These are phyloP conservation scores for Aplochiton taeniatus DNA, from an alignment of 2,797 vertebrate species.

Conservation along the genomic window DNA sequence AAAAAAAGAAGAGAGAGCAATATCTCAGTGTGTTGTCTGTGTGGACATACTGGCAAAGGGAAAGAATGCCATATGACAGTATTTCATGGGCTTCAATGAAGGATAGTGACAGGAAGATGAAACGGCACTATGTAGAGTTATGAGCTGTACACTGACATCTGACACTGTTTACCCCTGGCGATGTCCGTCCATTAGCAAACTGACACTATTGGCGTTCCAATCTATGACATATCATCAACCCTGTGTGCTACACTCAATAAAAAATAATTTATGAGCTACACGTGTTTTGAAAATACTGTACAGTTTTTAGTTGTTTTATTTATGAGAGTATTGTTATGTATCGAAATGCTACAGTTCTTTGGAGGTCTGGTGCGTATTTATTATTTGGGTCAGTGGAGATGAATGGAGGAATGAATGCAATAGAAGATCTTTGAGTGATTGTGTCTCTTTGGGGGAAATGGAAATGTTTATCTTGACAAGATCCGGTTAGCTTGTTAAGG, in stretches of 20 bases:
- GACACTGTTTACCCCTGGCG: slow-evolving; percentile 36
- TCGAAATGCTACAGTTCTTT: slow-evolving; percentile 34
- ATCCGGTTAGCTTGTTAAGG: too few species aligned
- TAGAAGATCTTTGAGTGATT: slow-evolving; percentile 40
- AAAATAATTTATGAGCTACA: slow-evolving; percentile 52
- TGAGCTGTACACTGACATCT: slow-evolving; percentile 26
- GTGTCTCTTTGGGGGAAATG: slow-evolving; percentile 41
- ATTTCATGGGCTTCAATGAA: slow-evolving; percentile 30
- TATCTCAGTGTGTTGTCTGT: slow-evolving; percentile 15
- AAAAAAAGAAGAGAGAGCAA: slow-evolving; percentile 13
- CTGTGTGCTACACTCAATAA: slow-evolving; percentile 40
- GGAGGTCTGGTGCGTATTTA: slow-evolving; percentile 70
- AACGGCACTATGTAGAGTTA: slow-evolving; percentile 39
- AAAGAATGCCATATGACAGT: slow-evolving; percentile 58
- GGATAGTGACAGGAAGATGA: slow-evolving; percentile 14
- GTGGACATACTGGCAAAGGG: slow-evolving; percentile 43
- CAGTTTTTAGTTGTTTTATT: slow-evolving; percentile 61
- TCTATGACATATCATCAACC: slow-evolving; percentile 31
- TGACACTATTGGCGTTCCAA: slow-evolving; percentile 40
- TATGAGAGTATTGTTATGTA: slow-evolving; percentile 62
- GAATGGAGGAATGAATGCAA: slow-evolving; percentile 57
- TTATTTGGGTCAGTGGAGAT: slow-evolving; percentile 61
- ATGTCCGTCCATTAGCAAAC: slow-evolving; percentile 34
- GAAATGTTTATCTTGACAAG: slow-evolving; percentile 21
- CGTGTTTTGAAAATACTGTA: slow-evolving; percentile 53